A percentile compares a stretch with the other conserved stretches of the same genome.
phyloP scores from a whole-genome alignment of 2,113 vertebrate species.

The Neodontobutis hainanensis region DNA sequence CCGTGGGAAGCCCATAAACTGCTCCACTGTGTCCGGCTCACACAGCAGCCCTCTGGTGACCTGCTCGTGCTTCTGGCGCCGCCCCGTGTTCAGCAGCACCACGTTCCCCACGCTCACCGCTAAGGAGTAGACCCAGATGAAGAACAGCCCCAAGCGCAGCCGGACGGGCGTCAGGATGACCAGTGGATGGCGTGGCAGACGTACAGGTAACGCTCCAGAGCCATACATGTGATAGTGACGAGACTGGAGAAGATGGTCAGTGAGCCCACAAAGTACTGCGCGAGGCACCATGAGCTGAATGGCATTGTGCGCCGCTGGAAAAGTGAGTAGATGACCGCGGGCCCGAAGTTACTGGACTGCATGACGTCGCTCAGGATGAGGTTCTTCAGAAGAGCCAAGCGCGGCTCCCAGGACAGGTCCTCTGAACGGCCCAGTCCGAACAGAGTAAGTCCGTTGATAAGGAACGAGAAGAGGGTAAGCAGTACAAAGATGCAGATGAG shows the following conservation, averaged over 20 bases:
- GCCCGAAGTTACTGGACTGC: conserved; percentile 51
- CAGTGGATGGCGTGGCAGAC: conserved; percentile 67
- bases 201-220: conserved; percentile 71
- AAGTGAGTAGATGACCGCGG: conserved; percentile 55
- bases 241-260: conserved; percentile 56
- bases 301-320: conserved; percentile 37
- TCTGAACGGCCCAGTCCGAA: conserved; percentile 39
- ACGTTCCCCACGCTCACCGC: conserved; percentile 1
- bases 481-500: conserved; percentile 36
- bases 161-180: conserved; percentile 52
- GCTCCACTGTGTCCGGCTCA: conserved; percentile 68
- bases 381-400: conserved; percentile 58
- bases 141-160: conserved; percentile 27
- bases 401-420: conserved; percentile 65
- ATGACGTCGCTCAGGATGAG: conserved; percentile 65
- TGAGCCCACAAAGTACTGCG: conserved; percentile 58
- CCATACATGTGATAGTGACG: conserved; percentile 68
- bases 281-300: conserved; percentile 59
- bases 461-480: conserved; percentile 48
- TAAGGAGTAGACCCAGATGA: conserved; percentile 56
- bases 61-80: rapidly evolving
- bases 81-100: conserved; percentile 32
- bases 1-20: conserved; percentile 63
- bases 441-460: conserved; percentile 46
- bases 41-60: conserved; percentile 56